Conservation (phyloP, 2,113 vertebrate species). For the Notothenia coriiceps region DNA sequence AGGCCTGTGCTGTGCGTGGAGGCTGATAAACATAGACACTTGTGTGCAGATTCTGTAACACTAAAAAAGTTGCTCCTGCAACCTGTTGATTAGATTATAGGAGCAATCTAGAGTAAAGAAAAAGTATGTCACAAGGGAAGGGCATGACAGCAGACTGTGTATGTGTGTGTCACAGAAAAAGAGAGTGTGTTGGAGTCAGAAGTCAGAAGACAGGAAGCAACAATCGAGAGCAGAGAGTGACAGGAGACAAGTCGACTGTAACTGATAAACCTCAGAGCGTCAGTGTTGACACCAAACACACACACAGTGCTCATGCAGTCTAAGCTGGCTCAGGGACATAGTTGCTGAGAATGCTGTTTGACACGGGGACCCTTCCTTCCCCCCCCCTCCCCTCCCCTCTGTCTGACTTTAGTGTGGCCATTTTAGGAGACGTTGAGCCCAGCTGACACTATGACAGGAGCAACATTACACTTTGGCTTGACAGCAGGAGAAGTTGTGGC, state of each 20-base stretch:
- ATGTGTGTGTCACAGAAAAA: background rate
- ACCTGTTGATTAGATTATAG: constrained; percentile 66
- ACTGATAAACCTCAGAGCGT: constrained; percentile 36
- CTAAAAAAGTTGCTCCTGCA: constrained; percentile 20
- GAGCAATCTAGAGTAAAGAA: constrained; percentile 16
- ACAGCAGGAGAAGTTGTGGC: constrained; percentile 64
- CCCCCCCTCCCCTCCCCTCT: constrained; percentile 35
- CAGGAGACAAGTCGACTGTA: constrained; percentile 39
- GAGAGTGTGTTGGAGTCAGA: background rate
- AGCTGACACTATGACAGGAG: constrained; percentile 59
- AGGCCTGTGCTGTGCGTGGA: constrained; percentile 45
- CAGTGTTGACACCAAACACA: constrained; percentile 6
- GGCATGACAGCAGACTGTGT: constrained; percentile 41
- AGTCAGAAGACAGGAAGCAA: constrained; percentile 46
- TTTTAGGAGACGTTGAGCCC: constrained; percentile 76
- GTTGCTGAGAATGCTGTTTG: constrained; percentile 80
- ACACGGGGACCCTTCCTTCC: constrained; percentile 63
- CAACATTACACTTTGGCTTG: constrained; percentile 41
- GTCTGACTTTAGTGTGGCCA: constrained; percentile 68
- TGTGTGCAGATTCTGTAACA: constrained; percentile 4
- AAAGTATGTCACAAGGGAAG: constrained; percentile 45
- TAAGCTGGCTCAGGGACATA: constrained; percentile 70
- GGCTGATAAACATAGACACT: constrained; percentile 57
- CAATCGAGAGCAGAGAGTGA: constrained; percentile 34
- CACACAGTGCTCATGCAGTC: constrained; percentile 16